These are phyloP conservation scores for Caiman crocodilus DNA, from an alignment of 2,797 vertebrate genomes.

Conservation along the genomic window DNA sequence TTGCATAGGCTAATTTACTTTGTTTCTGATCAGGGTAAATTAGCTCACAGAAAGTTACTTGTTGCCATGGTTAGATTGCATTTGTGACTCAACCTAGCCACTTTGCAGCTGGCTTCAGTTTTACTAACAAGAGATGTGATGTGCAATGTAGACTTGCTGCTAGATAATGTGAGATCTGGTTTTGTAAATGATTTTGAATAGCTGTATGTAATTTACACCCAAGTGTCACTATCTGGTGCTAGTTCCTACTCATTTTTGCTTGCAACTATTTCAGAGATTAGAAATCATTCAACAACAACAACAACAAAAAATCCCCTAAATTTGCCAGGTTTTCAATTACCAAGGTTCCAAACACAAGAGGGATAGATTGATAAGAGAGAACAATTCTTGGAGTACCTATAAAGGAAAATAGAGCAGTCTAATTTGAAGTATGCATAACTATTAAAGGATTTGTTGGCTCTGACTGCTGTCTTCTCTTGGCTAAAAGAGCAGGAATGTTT, in stretches of 20 bases:
- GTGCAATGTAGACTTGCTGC: too few relatives aligned
- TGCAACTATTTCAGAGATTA: neutral
- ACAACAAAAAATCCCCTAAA: neutral
- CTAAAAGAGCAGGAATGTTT: neutral
- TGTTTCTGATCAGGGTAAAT: too few relatives aligned
- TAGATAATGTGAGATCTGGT: conserved; percentile 1
- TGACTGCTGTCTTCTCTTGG: neutral
- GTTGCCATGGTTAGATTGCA: too few relatives aligned
- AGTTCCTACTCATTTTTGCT: neutral
- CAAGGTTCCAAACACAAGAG: neutral
- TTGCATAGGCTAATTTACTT: too few relatives aligned
- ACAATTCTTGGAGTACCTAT: neutral
- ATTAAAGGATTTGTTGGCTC: neutral
- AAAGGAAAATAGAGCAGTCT: neutral
- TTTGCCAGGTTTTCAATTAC: neutral
- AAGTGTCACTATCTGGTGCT: neutral
- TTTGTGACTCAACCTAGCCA: too few relatives aligned
- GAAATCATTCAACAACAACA: neutral
- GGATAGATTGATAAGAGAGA: neutral
- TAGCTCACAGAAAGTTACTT: too few relatives aligned
- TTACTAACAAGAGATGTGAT: too few relatives aligned
- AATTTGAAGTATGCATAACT: neutral
- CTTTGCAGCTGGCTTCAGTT: too few relatives aligned
- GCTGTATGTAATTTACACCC: neutral
- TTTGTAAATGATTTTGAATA: neutral